These are phyloP conservation scores for Rhineura floridana DNA, from an alignment of 2,113 vertebrate genomes.

Conservation along the genomic window DNA sequence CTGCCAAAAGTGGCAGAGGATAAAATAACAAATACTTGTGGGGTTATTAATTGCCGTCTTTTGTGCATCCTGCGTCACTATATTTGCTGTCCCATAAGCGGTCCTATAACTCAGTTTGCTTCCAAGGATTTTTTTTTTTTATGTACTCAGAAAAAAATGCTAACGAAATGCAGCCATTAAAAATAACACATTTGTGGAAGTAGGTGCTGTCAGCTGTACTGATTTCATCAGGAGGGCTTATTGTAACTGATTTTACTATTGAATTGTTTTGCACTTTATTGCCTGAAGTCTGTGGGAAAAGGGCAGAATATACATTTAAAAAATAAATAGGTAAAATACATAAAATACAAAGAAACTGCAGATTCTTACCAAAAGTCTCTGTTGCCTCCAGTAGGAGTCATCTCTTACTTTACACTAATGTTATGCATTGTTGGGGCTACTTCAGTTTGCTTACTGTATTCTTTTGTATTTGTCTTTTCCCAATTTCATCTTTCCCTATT, in stretches of 20 bases:
- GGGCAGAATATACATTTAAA: too few species aligned
- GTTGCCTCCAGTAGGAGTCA: conserved; percentile 20
- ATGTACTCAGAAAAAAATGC: conserved; percentile 10
- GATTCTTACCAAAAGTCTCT: conserved; percentile 7
- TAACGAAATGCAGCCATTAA: not conserved
- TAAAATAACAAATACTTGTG: conserved; percentile 66
- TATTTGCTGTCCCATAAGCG: conserved; percentile 25
- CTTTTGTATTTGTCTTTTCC: not conserved
- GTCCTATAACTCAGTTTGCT: conserved; percentile 29
- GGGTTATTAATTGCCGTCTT: conserved; percentile 49
- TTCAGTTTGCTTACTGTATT: conserved; percentile 32
- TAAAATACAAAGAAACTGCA: not conserved
- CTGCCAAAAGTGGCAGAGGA: conserved; percentile 63
- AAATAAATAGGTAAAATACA: too few species aligned
- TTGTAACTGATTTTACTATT: too few species aligned
- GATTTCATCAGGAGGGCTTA: not conserved
- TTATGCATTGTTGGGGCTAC: not conserved
- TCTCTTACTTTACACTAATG: not conserved
- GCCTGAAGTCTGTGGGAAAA: too few species aligned
- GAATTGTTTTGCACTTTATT: too few species aligned
- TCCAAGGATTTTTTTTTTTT: conserved; percentile 32
- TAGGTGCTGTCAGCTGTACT: not conserved
- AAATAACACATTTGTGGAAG: not conserved
- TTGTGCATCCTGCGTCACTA: conserved; percentile 30
- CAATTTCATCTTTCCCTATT: not conserved